Evolutionary conservation across 1,140 invertebrate species (phyloP), one percentile per base, ranked within the genome.

Genomic region (Goniozus legneri): DNA sequence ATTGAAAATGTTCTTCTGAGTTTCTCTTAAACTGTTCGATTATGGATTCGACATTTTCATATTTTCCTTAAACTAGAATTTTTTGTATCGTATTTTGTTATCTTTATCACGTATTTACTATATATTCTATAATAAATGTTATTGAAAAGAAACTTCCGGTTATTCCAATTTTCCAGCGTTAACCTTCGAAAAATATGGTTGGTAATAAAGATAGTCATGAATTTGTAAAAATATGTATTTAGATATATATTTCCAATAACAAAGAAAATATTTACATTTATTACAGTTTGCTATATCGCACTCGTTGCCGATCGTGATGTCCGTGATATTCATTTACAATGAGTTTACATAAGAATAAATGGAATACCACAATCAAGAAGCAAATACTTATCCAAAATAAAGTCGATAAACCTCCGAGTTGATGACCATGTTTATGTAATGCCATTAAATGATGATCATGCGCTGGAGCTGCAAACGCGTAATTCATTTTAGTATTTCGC

Each of bases 311-410:
- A 65, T 84, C 82, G 54, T 80, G 82, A 42, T 77, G 80, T 51
- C 84, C 85, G 67, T 86, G 89, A 72, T 91, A 93, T 67, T 96
- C 93, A 60, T 91, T 93, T 71, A 92, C 89, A 53, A 97, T 92
- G 41, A 97, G 80, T 76, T 94, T 93, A 75, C 90, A 92, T 7
- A 97, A 79, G 77, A 97, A 97, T 50, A 97, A 76, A 77, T 97
- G 95, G 74, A 97, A 97, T 52, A 95, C 81, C 50, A 95, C 80
- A 54, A 97, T 92, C 45, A 97, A 80, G 64, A 91, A 84, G 61
- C 86, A 86, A 54, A 97, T 88, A 13, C 90, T 87, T 1, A 94
- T 83, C 95, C 95, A 97, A 74, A 97, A 96, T 27, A 97, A 77
- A 0, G 89, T 89, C 15, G 94, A 93, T 44, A 97, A 72, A 1